phyloP scores from a whole-genome alignment of 2,113 vertebrate species.

The Neodontobutis hainanensis region DNA sequence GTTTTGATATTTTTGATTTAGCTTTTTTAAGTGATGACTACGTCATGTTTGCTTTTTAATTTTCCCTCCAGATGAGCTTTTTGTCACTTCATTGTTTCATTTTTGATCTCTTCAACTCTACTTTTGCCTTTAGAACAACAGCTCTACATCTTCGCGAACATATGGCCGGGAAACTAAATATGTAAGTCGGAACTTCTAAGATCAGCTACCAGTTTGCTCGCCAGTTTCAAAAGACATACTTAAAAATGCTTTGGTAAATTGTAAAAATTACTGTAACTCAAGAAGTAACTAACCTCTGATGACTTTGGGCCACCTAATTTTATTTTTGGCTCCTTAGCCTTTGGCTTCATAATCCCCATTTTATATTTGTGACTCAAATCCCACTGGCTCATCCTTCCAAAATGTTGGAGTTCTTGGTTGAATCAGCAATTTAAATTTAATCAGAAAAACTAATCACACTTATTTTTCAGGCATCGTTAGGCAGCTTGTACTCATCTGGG shows the following conservation, averaged over 20 bases:
- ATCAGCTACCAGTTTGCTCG: neutral
- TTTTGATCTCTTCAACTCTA: conserved; percentile 1
- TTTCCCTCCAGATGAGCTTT: neutral
- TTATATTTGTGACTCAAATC: no score
- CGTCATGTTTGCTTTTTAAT: neutral
- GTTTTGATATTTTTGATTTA: conserved; percentile 8
- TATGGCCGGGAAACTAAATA: conserved; percentile 95
- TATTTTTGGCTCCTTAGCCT: no score
- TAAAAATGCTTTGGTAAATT: no score
- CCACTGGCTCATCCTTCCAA: no score
- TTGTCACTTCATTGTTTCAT: neutral
- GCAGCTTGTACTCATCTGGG: conserved; percentile 61
- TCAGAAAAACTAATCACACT: neutral
- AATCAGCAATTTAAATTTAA: neutral
- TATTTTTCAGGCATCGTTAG: conserved; percentile 81
- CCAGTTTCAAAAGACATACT: no score
- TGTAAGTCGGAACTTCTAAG: conserved; percentile 78
- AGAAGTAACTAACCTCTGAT: no score
- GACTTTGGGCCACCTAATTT: no score
- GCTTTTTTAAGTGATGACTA: neutral
- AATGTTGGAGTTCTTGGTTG: neutral
- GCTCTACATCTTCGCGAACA: conserved; percentile 76
- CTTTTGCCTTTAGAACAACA: conserved; percentile 59
- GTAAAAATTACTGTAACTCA: no score
- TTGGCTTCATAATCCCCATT: no score